A percentile compares a stretch with the other conserved stretches of the same genome.
Evolutionary conservation across 2,113 vertebrate genomes (phyloP).

Genomic region (Hydropotes inermis): DNA sequence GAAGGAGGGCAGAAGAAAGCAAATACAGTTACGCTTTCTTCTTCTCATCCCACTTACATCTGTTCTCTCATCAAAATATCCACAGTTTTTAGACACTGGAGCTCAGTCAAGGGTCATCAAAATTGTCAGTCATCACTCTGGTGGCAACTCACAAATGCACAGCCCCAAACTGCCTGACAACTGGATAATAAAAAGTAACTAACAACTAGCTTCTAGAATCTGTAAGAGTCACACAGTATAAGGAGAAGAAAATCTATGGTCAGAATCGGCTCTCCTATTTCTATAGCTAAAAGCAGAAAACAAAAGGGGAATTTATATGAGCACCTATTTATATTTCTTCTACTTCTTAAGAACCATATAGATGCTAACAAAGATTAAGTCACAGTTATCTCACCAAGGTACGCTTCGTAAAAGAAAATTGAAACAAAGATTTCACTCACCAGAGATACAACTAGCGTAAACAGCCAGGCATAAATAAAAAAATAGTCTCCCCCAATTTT

Average conservation of each 20-base stretch:
- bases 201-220: not conserved
- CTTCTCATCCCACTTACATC: not conserved
- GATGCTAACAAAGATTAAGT: conserved; percentile 1
- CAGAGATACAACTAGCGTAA: conserved; percentile 95
- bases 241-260: conserved; percentile 14
- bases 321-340: not conserved
- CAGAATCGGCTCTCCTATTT: not conserved
- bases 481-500: conserved; percentile 99
- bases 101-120: not conserved
- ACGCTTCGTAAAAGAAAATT: conserved; percentile 18
- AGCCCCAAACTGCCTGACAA: not conserved
- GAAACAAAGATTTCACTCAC: conserved; percentile 83
- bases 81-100: not conserved
- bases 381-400: not conserved
- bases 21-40: not conserved
- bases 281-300: not conserved
- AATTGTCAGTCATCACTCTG: not conserved
- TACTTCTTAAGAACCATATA: conserved; percentile 4
- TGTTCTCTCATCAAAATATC: conserved; percentile 36
- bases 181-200: not conserved
- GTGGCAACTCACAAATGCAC: not conserved
- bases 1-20: not conserved
- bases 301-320: not conserved
- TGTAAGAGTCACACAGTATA: not conserved
- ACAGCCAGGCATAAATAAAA: conserved; percentile 99